Percentiles rank a stretch among this genome's conserved stretches.
These are phyloP conservation scores for Ceratoteleas bidentatus DNA, from an alignment of 1,140 invertebrate genomes.

Conservation along the genomic window DNA sequence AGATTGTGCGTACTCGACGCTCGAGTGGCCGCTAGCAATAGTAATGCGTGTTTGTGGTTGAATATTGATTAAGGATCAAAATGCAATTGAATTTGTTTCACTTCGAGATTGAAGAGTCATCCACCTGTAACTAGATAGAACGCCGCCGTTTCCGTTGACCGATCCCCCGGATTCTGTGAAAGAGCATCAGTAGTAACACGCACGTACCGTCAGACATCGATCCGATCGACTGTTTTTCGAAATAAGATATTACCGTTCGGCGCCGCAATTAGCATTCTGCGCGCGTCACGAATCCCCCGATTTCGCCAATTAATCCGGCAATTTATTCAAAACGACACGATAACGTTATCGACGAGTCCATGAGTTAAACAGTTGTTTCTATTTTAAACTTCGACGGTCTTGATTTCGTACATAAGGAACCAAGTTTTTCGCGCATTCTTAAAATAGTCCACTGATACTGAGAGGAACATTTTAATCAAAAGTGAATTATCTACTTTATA, in stretches of 20 bases:
- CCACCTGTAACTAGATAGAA: constrained; percentile 52
- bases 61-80: constrained; percentile 65
- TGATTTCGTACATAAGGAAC: no score
- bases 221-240: constrained; percentile 15
- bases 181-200: constrained; percentile 47
- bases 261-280: neutral
- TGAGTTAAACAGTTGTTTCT: no score
- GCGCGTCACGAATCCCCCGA: neutral
- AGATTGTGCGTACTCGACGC: constrained; percentile 52
- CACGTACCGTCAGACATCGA: constrained; percentile 37
- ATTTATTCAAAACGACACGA: no score
- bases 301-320: neutral
- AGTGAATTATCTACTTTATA: no score
- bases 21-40: constrained; percentile 50
- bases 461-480: no score
- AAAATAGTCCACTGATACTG: no score
- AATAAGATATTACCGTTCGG: constrained; percentile 22
- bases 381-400: no score
- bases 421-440: no score
- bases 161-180: constrained; percentile 38
- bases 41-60: constrained; percentile 61
- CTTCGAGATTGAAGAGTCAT: constrained; percentile 51
- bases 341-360: no score
- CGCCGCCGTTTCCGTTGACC: constrained; percentile 48
- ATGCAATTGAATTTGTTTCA: constrained; percentile 62